Evolutionary conservation across 1,140 invertebrate genomes (phyloP).

Genomic region (Amyelois transitella): DNA sequence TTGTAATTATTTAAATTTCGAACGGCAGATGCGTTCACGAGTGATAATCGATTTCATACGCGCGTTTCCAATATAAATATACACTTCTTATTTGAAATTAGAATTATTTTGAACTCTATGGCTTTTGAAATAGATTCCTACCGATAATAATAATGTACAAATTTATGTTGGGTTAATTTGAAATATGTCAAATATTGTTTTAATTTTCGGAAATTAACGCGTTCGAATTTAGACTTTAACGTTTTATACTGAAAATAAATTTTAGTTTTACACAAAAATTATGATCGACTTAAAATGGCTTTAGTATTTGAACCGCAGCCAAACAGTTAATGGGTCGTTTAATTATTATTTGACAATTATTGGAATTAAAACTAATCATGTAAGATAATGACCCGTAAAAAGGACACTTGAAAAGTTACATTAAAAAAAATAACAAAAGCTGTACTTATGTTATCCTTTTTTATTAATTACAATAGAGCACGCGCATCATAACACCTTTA

Average conservation of each 20-base stretch:
- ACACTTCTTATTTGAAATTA: not conserved
- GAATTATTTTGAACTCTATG: not conserved
- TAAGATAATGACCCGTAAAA: conserved; percentile 30
- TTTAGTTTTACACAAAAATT: not conserved
- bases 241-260: not conserved
- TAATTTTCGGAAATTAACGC: not conserved
- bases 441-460: too few species aligned
- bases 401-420: too few species aligned
- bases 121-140: not conserved
- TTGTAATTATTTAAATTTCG: conserved; percentile 69
- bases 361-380: conserved; percentile 27
- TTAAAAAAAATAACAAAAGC: too few species aligned
- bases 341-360: conserved; percentile 32
- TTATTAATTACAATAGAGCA: too few species aligned
- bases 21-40: conserved; percentile 61
- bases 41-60: conserved; percentile 60
- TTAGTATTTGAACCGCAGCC: conserved; percentile 20
- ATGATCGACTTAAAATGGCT: not conserved
- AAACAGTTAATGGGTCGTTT: conserved; percentile 48
- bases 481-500: too few species aligned
- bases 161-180: not conserved
- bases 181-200: not conserved
- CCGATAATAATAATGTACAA: not conserved
- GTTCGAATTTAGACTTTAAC: not conserved
- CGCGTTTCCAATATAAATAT: conserved; percentile 15